phyloP scores from a whole-genome alignment of 1,140 invertebrate genomes.

The Akabosia matsudoensis region DNA sequence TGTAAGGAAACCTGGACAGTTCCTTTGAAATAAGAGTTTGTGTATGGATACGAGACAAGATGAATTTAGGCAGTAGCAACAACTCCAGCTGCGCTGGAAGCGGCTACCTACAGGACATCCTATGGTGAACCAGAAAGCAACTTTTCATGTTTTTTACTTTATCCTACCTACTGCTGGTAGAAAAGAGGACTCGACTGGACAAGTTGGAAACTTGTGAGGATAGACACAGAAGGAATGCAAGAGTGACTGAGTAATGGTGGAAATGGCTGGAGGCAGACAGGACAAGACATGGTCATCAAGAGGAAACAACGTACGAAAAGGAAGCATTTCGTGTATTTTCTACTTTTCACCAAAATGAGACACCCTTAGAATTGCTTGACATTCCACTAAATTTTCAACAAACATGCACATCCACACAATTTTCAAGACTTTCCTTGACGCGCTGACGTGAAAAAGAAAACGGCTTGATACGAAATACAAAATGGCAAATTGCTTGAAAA shows the following conservation, averaged over 20 bases:
- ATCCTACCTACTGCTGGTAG: too few species aligned
- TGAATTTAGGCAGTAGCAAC: neutral
- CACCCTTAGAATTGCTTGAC: neutral
- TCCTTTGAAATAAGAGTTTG: neutral
- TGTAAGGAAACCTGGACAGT: neutral
- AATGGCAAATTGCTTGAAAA: neutral
- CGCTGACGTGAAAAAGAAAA: neutral
- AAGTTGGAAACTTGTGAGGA: neutral
- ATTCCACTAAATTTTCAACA: neutral
- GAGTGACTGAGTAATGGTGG: neutral
- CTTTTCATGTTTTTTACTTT: neutral
- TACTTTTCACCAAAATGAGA: neutral
- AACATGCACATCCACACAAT: neutral
- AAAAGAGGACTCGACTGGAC: too few species aligned
- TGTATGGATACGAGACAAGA: neutral
- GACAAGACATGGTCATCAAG: neutral
- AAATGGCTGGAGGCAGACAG: conserved; percentile 15
- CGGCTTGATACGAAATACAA: neutral
- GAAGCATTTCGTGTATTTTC: neutral
- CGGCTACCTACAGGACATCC: conserved; percentile 9
- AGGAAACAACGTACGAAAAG: neutral
- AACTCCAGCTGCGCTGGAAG: neutral
- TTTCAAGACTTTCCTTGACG: neutral
- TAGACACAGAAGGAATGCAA: neutral
- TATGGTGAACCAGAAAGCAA: conserved; percentile 3